phyloP scores from a whole-genome alignment of 2,113 vertebrate genomes.

The Strigops habroptila region DNA sequence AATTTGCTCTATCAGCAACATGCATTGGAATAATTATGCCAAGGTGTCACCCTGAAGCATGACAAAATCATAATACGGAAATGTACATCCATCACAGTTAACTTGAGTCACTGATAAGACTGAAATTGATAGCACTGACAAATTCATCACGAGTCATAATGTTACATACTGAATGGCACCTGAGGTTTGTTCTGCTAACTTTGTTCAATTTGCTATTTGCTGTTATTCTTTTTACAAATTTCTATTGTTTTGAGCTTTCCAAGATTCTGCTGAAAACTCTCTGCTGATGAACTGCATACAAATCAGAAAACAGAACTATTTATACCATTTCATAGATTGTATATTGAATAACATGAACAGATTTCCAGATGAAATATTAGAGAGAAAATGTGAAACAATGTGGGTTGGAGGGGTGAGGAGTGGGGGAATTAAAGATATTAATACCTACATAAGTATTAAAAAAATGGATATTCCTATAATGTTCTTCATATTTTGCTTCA shows the following conservation, averaged over 20 bases:
- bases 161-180: not conserved
- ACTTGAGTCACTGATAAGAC: conserved; percentile 42
- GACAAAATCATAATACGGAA: conserved; percentile 29
- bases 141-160: not conserved
- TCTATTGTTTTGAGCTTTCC: not conserved
- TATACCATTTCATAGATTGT: not conserved
- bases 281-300: not conserved
- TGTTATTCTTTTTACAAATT: not conserved
- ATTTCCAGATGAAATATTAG: not conserved
- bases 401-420: not conserved
- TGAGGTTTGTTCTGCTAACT: not conserved
- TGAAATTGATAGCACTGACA: conserved; percentile 33
- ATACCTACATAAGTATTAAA: not conserved
- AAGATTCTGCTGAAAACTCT: not conserved
- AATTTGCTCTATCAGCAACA: conserved; percentile 29
- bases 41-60: conserved; percentile 24
- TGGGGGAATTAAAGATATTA: not conserved
- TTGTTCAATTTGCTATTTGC: not conserved
- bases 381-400: not conserved
- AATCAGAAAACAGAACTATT: not conserved
- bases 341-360: not conserved
- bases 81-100: conserved; percentile 40
- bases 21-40: conserved; percentile 33
- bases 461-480: not conserved
- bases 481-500: not conserved